Evolutionary conservation across 2,113 vertebrate species (phyloP), one percentile per base, ranked within the genome.

Genomic region (Cavia aperea): DNA sequence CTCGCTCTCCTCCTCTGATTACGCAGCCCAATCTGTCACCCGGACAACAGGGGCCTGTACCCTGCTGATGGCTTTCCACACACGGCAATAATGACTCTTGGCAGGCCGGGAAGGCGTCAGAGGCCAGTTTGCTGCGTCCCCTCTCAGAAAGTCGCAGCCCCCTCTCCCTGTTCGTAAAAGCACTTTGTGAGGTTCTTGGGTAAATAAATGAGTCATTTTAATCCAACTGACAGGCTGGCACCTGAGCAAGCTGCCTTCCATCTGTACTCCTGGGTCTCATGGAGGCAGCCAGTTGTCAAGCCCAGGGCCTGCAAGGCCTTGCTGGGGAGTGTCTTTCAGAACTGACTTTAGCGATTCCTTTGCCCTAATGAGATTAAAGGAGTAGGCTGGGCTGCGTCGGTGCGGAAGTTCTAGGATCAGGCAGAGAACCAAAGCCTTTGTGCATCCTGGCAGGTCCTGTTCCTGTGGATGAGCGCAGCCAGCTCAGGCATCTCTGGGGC

Each of bases 171-270:
- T 98, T 98, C 98, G 98, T 98, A 98, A 97, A 98, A 98, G 99
- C 98, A 98, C 98, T 99, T 99, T 98, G 98, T 98, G 98, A 98
- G 98, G 98, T 99, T 98, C 99, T 99, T 98, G 98, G 99, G 98
- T 98, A 99, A 99, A 99, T 99, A 99, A 99, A 99, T 99, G 99
- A 99, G 99, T 99, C 99, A 99, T 99, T 99, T 99, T 99, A 99
- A 99, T 99, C 99, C 99, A 98, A 99, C 99, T 99, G 99, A 99
- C 99, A 99, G 99, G 98, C 98, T 99, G 99, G 99, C 99, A 99
- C 98, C 98, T 98, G 98, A 98, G 98, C 98, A 98, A 98, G 98
- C 98, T 99, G 98, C 98, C 98, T 98, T 99, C 99, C 99, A 99
- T 99, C 99, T 99, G 99, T 98, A 99, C 98, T 98, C 98, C 97